Evolutionary conservation across 2,888 invertebrate species (phyloP), one percentile per base, ranked within the genome.

Genomic region (Notodonta dromedarius): DNA sequence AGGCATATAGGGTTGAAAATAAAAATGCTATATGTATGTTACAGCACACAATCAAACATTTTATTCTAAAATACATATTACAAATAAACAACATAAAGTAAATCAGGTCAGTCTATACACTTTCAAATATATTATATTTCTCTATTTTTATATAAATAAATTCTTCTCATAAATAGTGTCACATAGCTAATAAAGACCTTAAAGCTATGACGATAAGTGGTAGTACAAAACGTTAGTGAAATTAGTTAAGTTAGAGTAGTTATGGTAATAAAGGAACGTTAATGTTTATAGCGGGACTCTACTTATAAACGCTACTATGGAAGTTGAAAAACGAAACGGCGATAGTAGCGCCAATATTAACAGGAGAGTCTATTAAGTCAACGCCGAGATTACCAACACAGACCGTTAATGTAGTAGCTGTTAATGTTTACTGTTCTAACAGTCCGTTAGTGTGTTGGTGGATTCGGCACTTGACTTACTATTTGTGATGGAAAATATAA

Each of bases 101-200:
- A 70, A 82, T 80, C 65, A 79, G 70, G 77, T 83, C 83, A 83
- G 83, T 83, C 83, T 82, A 82, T 77, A 78, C 78, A 79, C 71
- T 74, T 77, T 77, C 75, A 72, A 72, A 77, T 76, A 76, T 77
- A 76, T 76, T 76, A 77, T 72, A 75, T 73, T 75, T 79, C 67
- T 79, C 74, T 78, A 80, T 77, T 74, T 24, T 77, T 64, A 73
- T 77, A 77, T 77, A 77, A 76, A 76, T 77, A 74, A 75, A 60
- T 73, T 73, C 75, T 63, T 69, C 71, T 60, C 75, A 73, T 75
- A 76, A 76, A 74, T 75, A 76, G 62, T 67, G 14, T 35, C 39
- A 67, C 59, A 66, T 40, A 44, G 61, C 59, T 71, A 71, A 57
- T 68, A 74, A 58, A 42, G 39, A 44, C 16, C 56, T 44, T 56